These are phyloP conservation scores for Megastigmus dorsalis DNA, from an alignment of 2,888 invertebrate species.

Conservation along the genomic window DNA sequence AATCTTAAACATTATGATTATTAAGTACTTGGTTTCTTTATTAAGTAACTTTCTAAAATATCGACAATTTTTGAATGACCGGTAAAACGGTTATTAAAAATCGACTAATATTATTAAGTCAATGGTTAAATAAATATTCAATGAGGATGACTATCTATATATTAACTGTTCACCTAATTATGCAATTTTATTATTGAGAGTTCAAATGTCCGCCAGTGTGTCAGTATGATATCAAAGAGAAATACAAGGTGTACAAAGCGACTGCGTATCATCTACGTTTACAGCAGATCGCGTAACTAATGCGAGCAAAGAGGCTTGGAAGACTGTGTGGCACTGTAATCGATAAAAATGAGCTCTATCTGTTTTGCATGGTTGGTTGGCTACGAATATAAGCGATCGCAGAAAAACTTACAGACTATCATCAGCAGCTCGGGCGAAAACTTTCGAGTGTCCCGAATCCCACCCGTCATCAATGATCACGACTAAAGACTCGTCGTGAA, in stretches of 20 bases:
- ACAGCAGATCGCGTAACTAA: neutral
- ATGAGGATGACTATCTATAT: too few species aligned
- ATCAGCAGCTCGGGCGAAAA: constrained; percentile 1
- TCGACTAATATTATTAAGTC: too few species aligned
- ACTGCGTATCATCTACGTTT: neutral
- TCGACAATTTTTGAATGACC: too few species aligned
- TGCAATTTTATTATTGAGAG: neutral
- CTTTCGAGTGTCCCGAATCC: constrained; percentile 4
- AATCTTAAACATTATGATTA: too few species aligned
- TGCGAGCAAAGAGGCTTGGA: constrained; percentile 38
- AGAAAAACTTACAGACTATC: neutral
- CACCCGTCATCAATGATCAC: neutral
- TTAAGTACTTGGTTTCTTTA: too few species aligned
- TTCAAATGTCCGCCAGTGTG: constrained; percentile 2
- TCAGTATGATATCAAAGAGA: constrained; percentile 21
- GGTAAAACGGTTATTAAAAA: too few species aligned
- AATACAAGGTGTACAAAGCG: constrained; percentile 16
- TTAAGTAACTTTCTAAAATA: too few species aligned
- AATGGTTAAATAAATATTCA: too few species aligned
- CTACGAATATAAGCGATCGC: constrained; percentile 10
- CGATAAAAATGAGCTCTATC: constrained; percentile 16
- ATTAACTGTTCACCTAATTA: too few species aligned
- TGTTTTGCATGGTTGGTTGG: constrained; percentile 4
- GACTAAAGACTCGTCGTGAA: neutral
- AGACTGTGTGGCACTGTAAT: constrained; percentile 46